Evolutionary conservation across 2,888 invertebrate species (phyloP).

Genomic region (Nymphalis urticae): DNA sequence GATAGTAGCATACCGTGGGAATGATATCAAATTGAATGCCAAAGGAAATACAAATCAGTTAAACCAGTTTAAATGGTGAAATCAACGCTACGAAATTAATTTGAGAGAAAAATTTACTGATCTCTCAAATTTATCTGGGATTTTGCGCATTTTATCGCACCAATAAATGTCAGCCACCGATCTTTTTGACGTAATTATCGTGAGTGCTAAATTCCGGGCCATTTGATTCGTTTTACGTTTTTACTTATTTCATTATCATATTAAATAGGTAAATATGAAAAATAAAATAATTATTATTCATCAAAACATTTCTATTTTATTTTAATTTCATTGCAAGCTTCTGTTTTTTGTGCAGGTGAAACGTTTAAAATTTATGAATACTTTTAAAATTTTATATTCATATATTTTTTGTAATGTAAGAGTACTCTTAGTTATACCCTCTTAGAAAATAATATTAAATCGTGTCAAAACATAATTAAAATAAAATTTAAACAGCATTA

Average conservation of each 20-base stretch:
- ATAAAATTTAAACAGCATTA: neutral
- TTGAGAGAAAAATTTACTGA: slow-evolving; percentile 34
- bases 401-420: too few relatives aligned
- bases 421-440: too few relatives aligned
- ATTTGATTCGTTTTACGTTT: slow-evolving; percentile 26
- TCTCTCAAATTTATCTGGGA: slow-evolving; percentile 44
- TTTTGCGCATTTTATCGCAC: slow-evolving; percentile 34
- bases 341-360: too few relatives aligned
- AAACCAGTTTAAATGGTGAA: slow-evolving; percentile 52
- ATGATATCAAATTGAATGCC: slow-evolving; percentile 40
- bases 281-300: neutral
- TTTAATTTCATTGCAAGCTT: neutral
- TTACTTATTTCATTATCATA: slow-evolving; percentile 16
- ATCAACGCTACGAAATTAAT: slow-evolving; percentile 39
- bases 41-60: slow-evolving; percentile 49
- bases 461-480: too few relatives aligned
- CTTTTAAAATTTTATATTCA: too few relatives aligned
- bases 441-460: too few relatives aligned
- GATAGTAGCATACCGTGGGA: slow-evolving; percentile 48
- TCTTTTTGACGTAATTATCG: slow-evolving; percentile 30
- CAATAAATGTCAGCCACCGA: slow-evolving; percentile 31
- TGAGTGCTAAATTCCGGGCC: slow-evolving; percentile 30
- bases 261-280: neutral
- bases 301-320: neutral
- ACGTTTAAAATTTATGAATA: too few relatives aligned